Base-by-base conservation (phyloP, 2,888 invertebrate species). In the Myopa tessellatipennis region DNA sequence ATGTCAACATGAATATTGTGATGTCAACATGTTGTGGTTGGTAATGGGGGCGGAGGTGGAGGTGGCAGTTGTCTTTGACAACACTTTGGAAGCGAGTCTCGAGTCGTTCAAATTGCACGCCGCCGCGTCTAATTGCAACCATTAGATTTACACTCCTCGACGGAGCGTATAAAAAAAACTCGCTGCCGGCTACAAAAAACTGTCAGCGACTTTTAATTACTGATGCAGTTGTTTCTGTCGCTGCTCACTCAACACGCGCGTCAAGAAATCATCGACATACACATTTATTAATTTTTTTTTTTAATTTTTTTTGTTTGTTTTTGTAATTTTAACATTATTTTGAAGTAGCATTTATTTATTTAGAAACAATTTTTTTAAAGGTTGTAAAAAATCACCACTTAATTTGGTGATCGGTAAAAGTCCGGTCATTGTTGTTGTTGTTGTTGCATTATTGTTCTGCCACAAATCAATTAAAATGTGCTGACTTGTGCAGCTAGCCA, bases 201-300 rank as follows among this genome's bases (percentile, higher is more conserved):
- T 18, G 75, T 68, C 68, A 58, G 45, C 38, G 12, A 26, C 38
- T 55, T 40, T 75, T 68, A 75, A 68, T 75, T 75, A 68, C 68
- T 75, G 45, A 68, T 67, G 68, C 68, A 68, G 75, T 60, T 60
- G 75, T 68, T 75, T 68, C n/a, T 40, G 65, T 26, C 16, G 74
- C 67, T 74, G 40, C 10, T 45, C 10, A 26, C 55, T 45, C 34
- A 65, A 45, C 63, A 34, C 63, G 18, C 10, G 65, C 36, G 60
- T 68, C 45, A 45, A 45, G 10, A 75, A 68, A 55, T 40, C 36
- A 36, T 58, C 40, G 45, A 58, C 14, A 36, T 34, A 61, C 38
- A 18, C 36, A 60, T 16, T 55, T 55, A 16, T 55, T 16, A 4
- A 55, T 55, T 55, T 55, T 55, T n/a, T 45, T 1, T 45, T 8